Evolutionary conservation across 2,888 invertebrate genomes (phyloP), one percentile per base, ranked within the genome.

Genomic region (Eupeodes latifasciatus): DNA sequence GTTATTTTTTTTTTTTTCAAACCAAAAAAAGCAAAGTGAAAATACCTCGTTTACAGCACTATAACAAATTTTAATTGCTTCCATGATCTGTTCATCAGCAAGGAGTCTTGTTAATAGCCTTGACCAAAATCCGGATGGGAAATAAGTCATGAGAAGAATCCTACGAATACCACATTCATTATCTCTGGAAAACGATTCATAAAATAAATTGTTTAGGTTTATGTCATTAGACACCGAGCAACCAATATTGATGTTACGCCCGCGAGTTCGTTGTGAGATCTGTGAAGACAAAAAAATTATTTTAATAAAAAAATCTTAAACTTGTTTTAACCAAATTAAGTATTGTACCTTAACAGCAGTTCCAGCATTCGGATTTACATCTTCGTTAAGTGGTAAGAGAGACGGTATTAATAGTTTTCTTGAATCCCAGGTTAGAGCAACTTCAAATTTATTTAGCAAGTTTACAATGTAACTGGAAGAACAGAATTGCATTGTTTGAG

Each of bases 41-140:
- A 40, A 40, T 5, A 92, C 96, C 93, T 97, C 96, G 91, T 96
- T 95, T 0, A 97, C 96, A 11, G 96, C 94, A 10, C 94, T 94
- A 91, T 98, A 96, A 90, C 97, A 96, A 0, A 95, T 95, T 90
- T 96, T 94, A 0, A 98, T 96, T 12, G 97, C 96, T 88, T 96
- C 96, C 0, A 96, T 96, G 19, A 98, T 96, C 49, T 96, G 95
- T 90, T 97, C 96, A 92, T 99, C 99, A 0, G 98, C 98, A 80
- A 99, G 94, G 85, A 99, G 96, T n/a, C 99, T 94, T 0, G 98
- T 98, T 88, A 98, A 97, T 34, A 99, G 95, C 1, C 99, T 95
- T 0, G 99, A 97, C 99, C 99, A 99, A 94, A 99, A 99, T 0
- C 99, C 99, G 89, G 98, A 97, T 1, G 99, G 99, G 92, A 99